Percentiles rank a stretch among this genome's conserved stretches.
Evolutionary conservation across 2,113 vertebrate genomes (phyloP).

Genomic region (Syngnathoides biaculeatus): DNA sequence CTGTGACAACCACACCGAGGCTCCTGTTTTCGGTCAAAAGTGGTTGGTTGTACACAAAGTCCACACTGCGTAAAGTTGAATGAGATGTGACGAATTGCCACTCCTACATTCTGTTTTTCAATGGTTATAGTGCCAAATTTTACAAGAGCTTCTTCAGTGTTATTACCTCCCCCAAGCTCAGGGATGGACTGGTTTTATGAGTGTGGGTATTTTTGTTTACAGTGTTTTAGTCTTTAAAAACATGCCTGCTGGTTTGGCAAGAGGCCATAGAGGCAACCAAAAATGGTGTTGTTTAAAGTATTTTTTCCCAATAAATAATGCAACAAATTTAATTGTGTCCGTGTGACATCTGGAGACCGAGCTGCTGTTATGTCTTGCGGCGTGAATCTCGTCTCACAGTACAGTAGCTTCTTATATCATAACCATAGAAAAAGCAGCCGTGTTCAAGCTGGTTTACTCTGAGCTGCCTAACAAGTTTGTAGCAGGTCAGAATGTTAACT

Average conservation of each 20-base stretch:
- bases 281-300: neutral
- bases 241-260: neutral
- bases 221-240: neutral
- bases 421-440: neutral
- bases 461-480: neutral
- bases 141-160: neutral
- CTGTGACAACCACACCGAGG: neutral
- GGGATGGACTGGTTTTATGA: slow-evolving; percentile 2
- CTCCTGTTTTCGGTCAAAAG: neutral
- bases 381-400: neutral
- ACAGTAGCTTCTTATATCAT: neutral
- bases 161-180: neutral
- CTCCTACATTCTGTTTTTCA: neutral
- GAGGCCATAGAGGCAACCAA: too few relatives aligned
- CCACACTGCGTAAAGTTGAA: neutral
- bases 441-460: neutral
- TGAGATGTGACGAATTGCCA: neutral
- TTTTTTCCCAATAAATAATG: neutral
- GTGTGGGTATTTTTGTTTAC: neutral
- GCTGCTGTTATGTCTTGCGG: neutral
- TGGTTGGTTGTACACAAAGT: neutral
- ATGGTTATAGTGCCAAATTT: neutral
- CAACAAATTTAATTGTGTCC: neutral
- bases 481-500: neutral
- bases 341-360: neutral